A percentile compares a stretch with the other conserved stretches of the same genome.
Conservation (phyloP, 2,113 vertebrate genomes). For the Aleadryas rufinucha region DNA sequence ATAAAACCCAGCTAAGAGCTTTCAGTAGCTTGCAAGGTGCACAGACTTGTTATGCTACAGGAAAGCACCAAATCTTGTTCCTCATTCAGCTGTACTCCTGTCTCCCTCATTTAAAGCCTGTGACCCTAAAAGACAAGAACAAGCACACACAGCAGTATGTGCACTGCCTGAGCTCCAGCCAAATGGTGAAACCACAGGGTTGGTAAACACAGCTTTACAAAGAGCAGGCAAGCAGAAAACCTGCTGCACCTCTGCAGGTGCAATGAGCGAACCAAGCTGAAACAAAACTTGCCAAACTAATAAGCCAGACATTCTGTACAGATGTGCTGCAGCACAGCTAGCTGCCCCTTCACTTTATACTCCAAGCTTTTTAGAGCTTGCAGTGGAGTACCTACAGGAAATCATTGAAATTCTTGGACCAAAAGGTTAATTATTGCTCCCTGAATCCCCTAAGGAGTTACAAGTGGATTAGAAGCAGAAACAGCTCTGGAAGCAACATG, state of each 20-base stretch:
- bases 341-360: not conserved
- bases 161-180: not conserved
- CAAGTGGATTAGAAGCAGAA: constrained; percentile 53
- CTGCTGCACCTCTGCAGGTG: not conserved
- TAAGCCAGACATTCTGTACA: not conserved
- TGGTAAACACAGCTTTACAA: not conserved
- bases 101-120: not conserved
- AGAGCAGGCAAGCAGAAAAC: not conserved
- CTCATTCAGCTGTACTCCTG: not conserved
- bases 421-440: constrained; percentile 49
- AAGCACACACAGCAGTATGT: not conserved
- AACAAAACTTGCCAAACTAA: not conserved
- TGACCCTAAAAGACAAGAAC: not conserved
- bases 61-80: not conserved
- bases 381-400: constrained; percentile 4
- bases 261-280: not conserved
- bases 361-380: not conserved
- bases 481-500: not conserved
- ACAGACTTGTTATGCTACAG: not conserved
- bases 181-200: not conserved
- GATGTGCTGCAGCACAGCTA: not conserved
- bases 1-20: not conserved
- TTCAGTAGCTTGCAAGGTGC: not conserved
- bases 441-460: not conserved
- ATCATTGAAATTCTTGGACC: constrained; percentile 6